Base-by-base conservation (phyloP, 2,113 vertebrate species). In the Aegotheles bennettii region DNA sequence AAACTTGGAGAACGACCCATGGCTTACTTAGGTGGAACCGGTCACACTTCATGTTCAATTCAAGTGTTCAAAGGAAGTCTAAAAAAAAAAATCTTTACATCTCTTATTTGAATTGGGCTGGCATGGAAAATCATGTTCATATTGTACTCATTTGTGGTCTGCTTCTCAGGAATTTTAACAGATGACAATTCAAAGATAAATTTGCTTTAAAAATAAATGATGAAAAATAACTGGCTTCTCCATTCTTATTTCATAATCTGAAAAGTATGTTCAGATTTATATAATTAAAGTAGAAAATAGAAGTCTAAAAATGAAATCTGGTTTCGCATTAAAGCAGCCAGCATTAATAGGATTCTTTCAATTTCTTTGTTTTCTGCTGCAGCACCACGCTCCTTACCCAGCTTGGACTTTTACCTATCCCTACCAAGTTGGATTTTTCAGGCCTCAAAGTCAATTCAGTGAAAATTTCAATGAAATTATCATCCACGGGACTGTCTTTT, bases 141-240 rank as follows among this genome's bases (percentile, higher is more conserved):
- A 93, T 96, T 96, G 96, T 93, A 97, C 85, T 94, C 87, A 95
- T 96, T 97, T 96, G 94, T 95, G 94, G 94, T 95, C 88, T 97
- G 85, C 92, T 94, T 70, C 92, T 94, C 90, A 82, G 85, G 95
- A 96, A 94, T 96, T 95, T 88, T 83, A 95, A 95, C 93, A 94
- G 90, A 96, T 97, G 96, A 97, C 94, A 97, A 96, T 95, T 95
- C 93, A 95, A 96, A 97, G 94, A 96, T 95, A 95, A 96, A 96
- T 96, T 92, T 92, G 93, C 92, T 96, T 97, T 96, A 97, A 96
- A 97, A 97, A 96, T 97, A 96, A 96, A 97, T 87, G 92, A 95
- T 95, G 91, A 97, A 95, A 91, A 96, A 95, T 96, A 96, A 93
- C 95, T 95, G 93, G 94, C 94, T 96, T 63, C 79, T 67, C 35